Evolutionary conservation across 2,888 invertebrate genomes (phyloP).

Genomic region (Bruchidius siliquastri): DNA sequence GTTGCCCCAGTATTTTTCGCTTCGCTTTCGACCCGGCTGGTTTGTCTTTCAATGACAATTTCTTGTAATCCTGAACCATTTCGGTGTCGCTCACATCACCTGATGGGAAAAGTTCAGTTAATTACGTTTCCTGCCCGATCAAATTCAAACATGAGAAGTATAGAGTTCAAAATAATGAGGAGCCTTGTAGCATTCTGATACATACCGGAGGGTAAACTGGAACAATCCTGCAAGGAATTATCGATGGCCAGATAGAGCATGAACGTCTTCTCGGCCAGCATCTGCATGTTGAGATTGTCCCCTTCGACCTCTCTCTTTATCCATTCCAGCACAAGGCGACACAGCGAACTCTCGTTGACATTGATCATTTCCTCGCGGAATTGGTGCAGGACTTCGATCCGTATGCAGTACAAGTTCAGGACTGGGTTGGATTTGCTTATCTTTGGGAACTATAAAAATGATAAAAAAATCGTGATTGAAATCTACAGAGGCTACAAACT

Average conservation of each 20-base stretch:
- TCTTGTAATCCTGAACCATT: slow-evolving; percentile 73
- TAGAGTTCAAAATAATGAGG: too few species aligned
- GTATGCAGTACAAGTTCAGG: slow-evolving; percentile 61
- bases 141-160: too few species aligned
- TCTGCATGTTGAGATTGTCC: slow-evolving; percentile 37
- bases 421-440: slow-evolving; percentile 61
- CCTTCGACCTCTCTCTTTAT: slow-evolving; percentile 48
- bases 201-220: slow-evolving; percentile 58
- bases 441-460: slow-evolving; percentile 54
- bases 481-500: too few species aligned
- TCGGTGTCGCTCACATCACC: slow-evolving; percentile 66
- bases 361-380: slow-evolving; percentile 62
- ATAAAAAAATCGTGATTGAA: not conserved
- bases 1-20: slow-evolving; percentile 52
- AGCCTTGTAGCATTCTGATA: too few species aligned
- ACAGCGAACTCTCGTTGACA: slow-evolving; percentile 55
- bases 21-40: slow-evolving; percentile 42
- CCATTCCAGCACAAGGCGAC: slow-evolving; percentile 63
- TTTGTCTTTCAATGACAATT: slow-evolving; percentile 44
- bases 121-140: too few species aligned
- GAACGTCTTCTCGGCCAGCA: slow-evolving; percentile 63
- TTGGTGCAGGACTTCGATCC: slow-evolving; percentile 71
- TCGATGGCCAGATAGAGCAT: slow-evolving; percentile 70
- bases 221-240: slow-evolving; percentile 75
- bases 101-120: slow-evolving; percentile 60